Evolutionary conservation across 2,113 vertebrate genomes (phyloP), one percentile per base, ranked within the genome.

Genomic region (Nerophis lumbriciformis): DNA sequence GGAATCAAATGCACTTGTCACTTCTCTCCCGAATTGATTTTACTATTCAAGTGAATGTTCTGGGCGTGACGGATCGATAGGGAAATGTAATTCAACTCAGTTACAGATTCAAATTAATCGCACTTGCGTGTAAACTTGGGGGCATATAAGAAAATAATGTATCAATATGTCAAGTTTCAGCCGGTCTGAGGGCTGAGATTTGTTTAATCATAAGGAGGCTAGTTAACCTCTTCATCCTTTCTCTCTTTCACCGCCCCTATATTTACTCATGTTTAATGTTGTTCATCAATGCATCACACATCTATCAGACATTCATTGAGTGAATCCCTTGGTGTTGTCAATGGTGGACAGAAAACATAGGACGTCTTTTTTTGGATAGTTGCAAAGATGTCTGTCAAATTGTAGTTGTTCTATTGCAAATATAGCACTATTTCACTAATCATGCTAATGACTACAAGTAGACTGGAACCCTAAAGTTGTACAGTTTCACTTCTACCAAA

Each of bases 301-400:
- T 77, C 64, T 38, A 80, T 81, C 67, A 78, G 77, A 77, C 73
- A 81, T 79, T 79, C 61, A 77, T 79, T 72, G 53, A 72, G 48
- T 48, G 38, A 57, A 52, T 44, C 60, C 38, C 61, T 71, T 67
- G 71, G 66, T 63, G 52, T 67, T 74, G 66, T 54, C 61, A 62
- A 9, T 42, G 53, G 36, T 63, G 48, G n/a, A 38, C 38, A 38
- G 21, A 63, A 66, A 51, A 39, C 38, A 39, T 39, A 39, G 8
- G 8, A 6, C 6, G 8, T 39, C 38, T 39, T 39, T 8, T 5
- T 39, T 8, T 39, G 6, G 38, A 39, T 39, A 8, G 6, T 39
- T 39, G 38, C 6, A 39, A 39, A 8, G 38, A 39, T 39, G 38
- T 39, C 6, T 6, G 38, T 39, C 5, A 1, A 39, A 6, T 39